Percentiles rank a stretch among this genome's conserved stretches.
Conservation (phyloP, 2,113 vertebrate genomes). For the Neolamprologus falcicula region DNA sequence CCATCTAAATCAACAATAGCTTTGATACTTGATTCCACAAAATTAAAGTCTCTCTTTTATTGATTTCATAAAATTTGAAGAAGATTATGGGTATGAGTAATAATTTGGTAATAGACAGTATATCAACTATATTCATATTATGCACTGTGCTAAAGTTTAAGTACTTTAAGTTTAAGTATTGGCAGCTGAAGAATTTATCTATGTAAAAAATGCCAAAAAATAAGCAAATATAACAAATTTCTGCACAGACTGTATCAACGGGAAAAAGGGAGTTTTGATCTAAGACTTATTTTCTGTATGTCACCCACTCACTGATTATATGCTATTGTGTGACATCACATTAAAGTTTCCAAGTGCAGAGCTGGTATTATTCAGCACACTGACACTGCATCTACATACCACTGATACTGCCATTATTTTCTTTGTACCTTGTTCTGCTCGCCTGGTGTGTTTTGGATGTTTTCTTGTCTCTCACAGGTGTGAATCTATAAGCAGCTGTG, state of each 20-base stretch:
- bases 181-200: background rate
- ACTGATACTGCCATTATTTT: background rate
- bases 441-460: background rate
- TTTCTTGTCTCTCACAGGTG: rapidly evolving
- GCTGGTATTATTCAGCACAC: background rate
- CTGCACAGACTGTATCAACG: background rate
- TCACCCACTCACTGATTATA: background rate
- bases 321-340: background rate
- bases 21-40: background rate
- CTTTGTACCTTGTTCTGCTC: background rate
- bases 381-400: background rate
- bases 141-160: background rate
- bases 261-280: rapidly evolving
- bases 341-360: background rate
- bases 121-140: background rate
- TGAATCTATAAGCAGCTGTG: rapidly evolving
- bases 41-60: background rate
- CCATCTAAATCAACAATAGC: background rate
- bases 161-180: background rate
- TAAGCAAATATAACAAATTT: background rate
- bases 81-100: background rate
- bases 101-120: background rate
- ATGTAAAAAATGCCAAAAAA: background rate
- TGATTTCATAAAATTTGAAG: background rate
- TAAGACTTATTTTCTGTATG: background rate